Base-by-base conservation (phyloP, 2,113 vertebrate species). In the Chiloscyllium plagiosum region DNA sequence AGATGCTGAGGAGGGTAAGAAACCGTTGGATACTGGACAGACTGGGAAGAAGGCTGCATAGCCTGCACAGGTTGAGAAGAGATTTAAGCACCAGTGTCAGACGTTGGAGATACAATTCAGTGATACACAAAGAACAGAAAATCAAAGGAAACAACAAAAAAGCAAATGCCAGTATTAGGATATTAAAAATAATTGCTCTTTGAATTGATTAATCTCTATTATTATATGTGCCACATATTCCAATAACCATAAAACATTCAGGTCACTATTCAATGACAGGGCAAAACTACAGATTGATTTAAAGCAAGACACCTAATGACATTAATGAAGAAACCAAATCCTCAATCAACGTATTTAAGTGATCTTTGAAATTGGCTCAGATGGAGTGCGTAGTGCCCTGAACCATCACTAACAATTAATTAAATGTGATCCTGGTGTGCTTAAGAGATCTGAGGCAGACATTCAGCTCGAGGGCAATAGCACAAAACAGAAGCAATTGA, bases 1-100 rank as follows among this genome's bases (percentile, higher is more conserved):
- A 99, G 98, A 96, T 99, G 98, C 97, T 98, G 98, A 96, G 99
- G 97, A 97, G 98, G 97, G 96, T 99, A 99, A 50, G 98, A 98
- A 96, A 98, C 98, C 19, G 98, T 97, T 92, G 98, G 98, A 97
- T 98, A 99, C 95, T 98, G 98, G 96, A 98, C 97, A 8, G 98
- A 97, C 96, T 98, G 98, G 85, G 98, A 97, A 96, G 98, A 97
- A 83, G 98, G 96, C 96, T 98, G 98, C 96, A 98, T 97, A 95
- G 97, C 96, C 97, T 98, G 97, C 96, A 98, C 97, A 96, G 98
- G 97, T 96, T 96, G 96, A 95, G 94, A 95, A 95, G 26, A 70
- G 24, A 95, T 72, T 95, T 72, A 47, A 95, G 29, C 10, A 95
- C 10, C 20, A 95, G 52, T 8, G 47, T 95, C 68, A 95, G 24